Evolutionary conservation across 2,113 vertebrate genomes (phyloP), one percentile per base, ranked within the genome.

Genomic region (Coreoperca whiteheadi): DNA sequence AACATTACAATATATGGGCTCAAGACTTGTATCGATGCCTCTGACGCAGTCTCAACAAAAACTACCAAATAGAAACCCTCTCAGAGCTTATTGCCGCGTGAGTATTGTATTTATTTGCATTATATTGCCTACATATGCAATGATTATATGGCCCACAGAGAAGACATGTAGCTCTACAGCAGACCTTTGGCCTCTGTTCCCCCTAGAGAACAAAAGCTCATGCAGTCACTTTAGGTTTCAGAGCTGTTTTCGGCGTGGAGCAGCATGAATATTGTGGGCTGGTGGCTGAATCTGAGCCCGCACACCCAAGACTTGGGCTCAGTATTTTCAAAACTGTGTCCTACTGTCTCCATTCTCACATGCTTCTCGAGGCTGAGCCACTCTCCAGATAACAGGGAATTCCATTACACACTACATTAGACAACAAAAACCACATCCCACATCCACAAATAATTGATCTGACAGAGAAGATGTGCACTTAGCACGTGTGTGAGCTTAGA

Each of bases 341-440:
- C 63, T 28, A 54, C 53, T 2, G 51, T 74, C 43, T 79, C 51
- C 79, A 68, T 74, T 28, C 82, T 53, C 51, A 78, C 79, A 83
- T 60, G 48, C 65, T 30, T 66, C 73, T 73, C n/a, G 64, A 87
- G 79, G 63, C 66, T 50, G 64, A 88, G 92, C 83, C 56, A 14
- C 75, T 87, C 80, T 79, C 75, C 78, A 80, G 84, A 91, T 85
- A 89, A 88, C 76, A 90, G 78, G 79, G 85, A 79, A 92, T 91
- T 90, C 88, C 88, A 93, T 90, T 92, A 92, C 87, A 91, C 90
- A 92, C 70, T 69, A 88, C 88, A 94, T 93, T 92, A 92, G 77
- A 91, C 89, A 88, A 91, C 85, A 88, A 82, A 87, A 91, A 83
- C 61, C 84, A 85, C 83, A 74, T 79, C 74, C 72, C 60, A 67